These are phyloP conservation scores for Gymnogyps californianus DNA, from an alignment of 2,113 vertebrate genomes.

Conservation along the genomic window DNA sequence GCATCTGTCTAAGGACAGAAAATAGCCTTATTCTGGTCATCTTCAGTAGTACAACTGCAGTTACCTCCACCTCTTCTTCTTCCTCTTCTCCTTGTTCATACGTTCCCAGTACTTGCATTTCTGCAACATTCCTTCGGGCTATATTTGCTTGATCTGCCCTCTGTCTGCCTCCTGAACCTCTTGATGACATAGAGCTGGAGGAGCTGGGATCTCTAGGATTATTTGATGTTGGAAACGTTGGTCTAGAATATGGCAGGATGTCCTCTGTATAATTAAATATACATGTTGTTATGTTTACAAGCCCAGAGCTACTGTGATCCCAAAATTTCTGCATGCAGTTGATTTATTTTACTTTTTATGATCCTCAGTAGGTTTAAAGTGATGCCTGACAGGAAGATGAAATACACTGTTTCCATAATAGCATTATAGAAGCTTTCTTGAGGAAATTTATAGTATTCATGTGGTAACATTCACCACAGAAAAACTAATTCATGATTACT, in stretches of 20 bases:
- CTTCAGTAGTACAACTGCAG: neutral
- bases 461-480: neutral
- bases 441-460: slow-evolving; percentile 1
- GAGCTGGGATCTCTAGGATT: slow-evolving; percentile 94
- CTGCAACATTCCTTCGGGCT: slow-evolving; percentile 86
- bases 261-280: slow-evolving; percentile 81
- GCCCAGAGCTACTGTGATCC: neutral
- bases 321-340: neutral
- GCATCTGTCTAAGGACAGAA: neutral
- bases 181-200: slow-evolving; percentile 96
- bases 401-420: neutral
- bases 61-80: slow-evolving; percentile 93
- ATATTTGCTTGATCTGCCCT: slow-evolving; percentile 84
- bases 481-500: neutral
- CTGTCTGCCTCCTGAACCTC: slow-evolving; percentile 91
- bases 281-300: neutral
- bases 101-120: slow-evolving; percentile 87
- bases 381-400: neutral
- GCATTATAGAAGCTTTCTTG: neutral
- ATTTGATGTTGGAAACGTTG: slow-evolving; percentile 93
- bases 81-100: slow-evolving; percentile 86
- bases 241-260: slow-evolving; percentile 94
- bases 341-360: slow-evolving; percentile 1
- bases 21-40: neutral
- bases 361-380: neutral